Evolutionary conservation across 2,113 vertebrate genomes (phyloP), one percentile per base, ranked within the genome.

Genomic region (Penelope pileata): DNA sequence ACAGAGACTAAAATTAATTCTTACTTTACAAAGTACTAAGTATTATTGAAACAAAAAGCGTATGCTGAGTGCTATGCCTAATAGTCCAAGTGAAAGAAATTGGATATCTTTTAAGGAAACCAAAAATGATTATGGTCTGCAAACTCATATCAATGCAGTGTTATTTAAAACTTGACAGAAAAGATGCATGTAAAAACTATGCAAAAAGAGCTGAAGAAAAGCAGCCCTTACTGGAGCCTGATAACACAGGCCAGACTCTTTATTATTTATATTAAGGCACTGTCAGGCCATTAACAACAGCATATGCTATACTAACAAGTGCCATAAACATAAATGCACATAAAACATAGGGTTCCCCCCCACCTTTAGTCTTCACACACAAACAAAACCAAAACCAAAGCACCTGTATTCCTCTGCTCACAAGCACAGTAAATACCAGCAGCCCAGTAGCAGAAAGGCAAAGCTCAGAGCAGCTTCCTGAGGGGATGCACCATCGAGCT

Each of bases 81-180:
- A 22, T 9, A 10, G 22, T 24, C 29, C 58, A 63, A 24, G 0
- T 29, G 42, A 23, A 74, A 79, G 36, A 72, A 64, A 70, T 0
- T 16, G 32, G 14, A 17, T 19, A 2, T 16, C 53, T 36, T 72
- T 93, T 63, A 88, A 80, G 72, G 47, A 87, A 91, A 62, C 16
- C 1, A 80, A 78, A 89, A 77, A 1, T 5, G 14, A 42, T 17
- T 9, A 21, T 40, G 26, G 4, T 50, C n/a, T 63, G 51, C 13
- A 67, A 66, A 62, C 6, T 13, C 2, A 0, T 19, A 75, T 53
- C 15, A 62, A 34, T 9, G 21, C 23, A 67, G 42, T 1, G 0
- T 8, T 67, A n/a, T 43, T 79, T 34, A 45, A 56, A 62, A 75
- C 32, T 0, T 29, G 18, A n/a, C 22, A 50, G 32, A 32, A 63